These are phyloP conservation scores for Cenopis cana DNA, from an alignment of 2,888 invertebrate genomes.

Conservation along the genomic window DNA sequence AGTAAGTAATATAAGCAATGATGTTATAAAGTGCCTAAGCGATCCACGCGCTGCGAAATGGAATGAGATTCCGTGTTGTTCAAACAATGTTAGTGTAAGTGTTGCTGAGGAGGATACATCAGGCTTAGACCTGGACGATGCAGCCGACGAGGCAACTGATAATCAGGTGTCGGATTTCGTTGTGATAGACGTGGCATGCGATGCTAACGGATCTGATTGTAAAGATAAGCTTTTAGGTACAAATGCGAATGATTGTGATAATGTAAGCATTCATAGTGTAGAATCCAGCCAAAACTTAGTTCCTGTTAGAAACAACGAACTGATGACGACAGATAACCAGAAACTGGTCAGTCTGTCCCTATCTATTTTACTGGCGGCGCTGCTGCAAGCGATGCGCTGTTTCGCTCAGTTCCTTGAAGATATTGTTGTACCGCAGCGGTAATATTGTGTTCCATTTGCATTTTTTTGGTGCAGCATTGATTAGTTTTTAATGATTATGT, in stretches of 20 bases:
- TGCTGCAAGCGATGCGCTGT: conserved; percentile 87
- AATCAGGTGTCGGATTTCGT: conserved; percentile 48
- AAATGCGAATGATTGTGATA: conserved; percentile 71
- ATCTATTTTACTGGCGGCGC: conserved; percentile 85
- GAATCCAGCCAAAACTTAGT: conserved; percentile 73
- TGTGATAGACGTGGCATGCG: conserved; percentile 49
- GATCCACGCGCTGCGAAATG: conserved; percentile 70
- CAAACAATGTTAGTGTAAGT: conserved; percentile 69
- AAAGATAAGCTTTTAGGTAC: conserved; percentile 60
- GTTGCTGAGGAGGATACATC: conserved; percentile 58
- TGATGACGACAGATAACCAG: conserved; percentile 74
- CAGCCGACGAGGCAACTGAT: conserved; percentile 45
- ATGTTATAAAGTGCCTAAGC: conserved; percentile 79
- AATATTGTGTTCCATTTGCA: conserved; percentile 61
- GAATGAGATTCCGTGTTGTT: conserved; percentile 83
- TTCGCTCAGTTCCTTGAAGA: conserved; percentile 86
- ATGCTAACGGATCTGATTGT: conserved; percentile 51
- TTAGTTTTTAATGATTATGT: conserved; percentile 59
- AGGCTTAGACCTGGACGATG: conserved; percentile 51
- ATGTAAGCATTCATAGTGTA: conserved; percentile 67
- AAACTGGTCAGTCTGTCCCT: conserved; percentile 86
- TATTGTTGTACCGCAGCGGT: conserved; percentile 80
- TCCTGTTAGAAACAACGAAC: conserved; percentile 77
- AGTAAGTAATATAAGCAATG: conserved; percentile 56
- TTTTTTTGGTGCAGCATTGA: conserved; percentile 75